Evolutionary conservation across 2,888 invertebrate genomes (phyloP).

Genomic region (Poecilobothrus nobilitatus): DNA sequence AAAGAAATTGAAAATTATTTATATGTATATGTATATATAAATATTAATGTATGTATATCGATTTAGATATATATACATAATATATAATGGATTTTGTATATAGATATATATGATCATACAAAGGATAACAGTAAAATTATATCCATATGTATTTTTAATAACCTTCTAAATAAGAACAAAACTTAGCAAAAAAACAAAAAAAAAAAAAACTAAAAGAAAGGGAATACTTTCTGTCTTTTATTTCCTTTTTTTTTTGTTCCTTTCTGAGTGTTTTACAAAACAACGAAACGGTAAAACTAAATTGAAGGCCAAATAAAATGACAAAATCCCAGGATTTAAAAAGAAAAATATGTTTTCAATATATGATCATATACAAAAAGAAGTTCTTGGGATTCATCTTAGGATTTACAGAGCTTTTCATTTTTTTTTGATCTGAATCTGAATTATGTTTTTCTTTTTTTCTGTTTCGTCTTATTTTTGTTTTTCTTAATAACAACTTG

Average conservation of each 20-base stretch:
- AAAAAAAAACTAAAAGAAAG: not conserved
- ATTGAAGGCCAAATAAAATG: not conserved
- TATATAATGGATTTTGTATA: not conserved
- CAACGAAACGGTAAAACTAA: not conserved
- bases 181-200: not conserved
- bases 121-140: not conserved
- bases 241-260: not conserved
- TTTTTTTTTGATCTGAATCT: too few relatives aligned
- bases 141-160: slow-evolving; percentile 6
- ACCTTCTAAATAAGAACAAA: not conserved
- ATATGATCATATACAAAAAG: too few relatives aligned
- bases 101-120: not conserved
- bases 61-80: too few relatives aligned
- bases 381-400: too few relatives aligned
- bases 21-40: too few relatives aligned
- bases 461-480: too few relatives aligned
- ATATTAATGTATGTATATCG: too few relatives aligned
- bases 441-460: too few relatives aligned
- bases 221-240: not conserved
- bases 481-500: too few relatives aligned
- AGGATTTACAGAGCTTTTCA: too few relatives aligned
- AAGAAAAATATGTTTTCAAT: not conserved
- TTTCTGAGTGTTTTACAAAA: not conserved
- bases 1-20: too few relatives aligned
- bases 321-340: not conserved